Evolutionary conservation across 2,888 invertebrate genomes (phyloP), one percentile per base, ranked within the genome.

Genomic region (Tetanocera ferruginea): DNA sequence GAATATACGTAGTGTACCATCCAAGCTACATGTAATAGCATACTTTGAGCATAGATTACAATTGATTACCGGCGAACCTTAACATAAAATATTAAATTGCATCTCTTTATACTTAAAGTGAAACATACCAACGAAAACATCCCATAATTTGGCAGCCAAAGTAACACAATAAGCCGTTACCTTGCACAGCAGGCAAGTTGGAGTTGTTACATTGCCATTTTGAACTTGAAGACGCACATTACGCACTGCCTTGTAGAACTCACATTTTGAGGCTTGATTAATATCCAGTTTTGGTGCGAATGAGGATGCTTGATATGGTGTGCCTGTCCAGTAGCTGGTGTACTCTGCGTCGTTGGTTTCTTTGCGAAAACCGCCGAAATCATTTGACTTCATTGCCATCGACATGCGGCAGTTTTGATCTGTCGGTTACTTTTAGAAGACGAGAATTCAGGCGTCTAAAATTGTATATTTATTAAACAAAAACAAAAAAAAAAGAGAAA

Each of bases 141-240:
- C 94, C 95, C 94, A 95, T 0, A 93, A 90, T 2, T 93, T 92
- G 79, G 93, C 93, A 76, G 91, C 91, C n/a, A 91, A 91, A 0
- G 90, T 0, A 89, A 91, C 83, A 91, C 92, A 85, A 91, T 92
- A 78, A 88, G 92, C 83, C 90, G 91, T 81, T 90, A 91, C 88
- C 92, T 93, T 83, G 91, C 90, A 83, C 90, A 91, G 86, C 37
- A 92, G 89, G 0, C 93, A 94, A 85, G 92, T 92, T 51, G 92
- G 91, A 0, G 94, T 93, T 82, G 90, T 92, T 81, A 91, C 90
- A 0, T 91, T 83, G 0, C 87, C 87, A 79, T 90, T 90, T 76
- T 87, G 86, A 0, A 92, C 91, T 86, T 92, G 91, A 3, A 92
- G 84, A n/a, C 92, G 85, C 76, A 90, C 86, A 4, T 90, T 86